These are phyloP conservation scores for Melieria omissa DNA, from an alignment of 2,888 invertebrate species.

Conservation along the genomic window DNA sequence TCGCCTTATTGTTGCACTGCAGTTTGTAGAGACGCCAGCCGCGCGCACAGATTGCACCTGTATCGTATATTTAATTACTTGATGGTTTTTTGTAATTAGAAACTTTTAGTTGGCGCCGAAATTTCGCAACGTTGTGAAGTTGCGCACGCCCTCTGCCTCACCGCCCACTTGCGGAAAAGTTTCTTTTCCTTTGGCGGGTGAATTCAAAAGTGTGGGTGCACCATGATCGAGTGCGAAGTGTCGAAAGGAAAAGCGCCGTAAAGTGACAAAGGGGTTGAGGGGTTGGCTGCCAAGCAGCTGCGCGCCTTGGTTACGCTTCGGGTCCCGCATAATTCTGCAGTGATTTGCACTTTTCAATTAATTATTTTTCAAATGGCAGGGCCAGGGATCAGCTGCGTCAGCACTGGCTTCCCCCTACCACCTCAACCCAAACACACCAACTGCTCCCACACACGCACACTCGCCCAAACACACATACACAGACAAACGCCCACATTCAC, in stretches of 20 bases:
- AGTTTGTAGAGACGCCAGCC: no score
- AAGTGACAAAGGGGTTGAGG: neutral
- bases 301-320: neutral
- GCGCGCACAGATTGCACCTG: conserved; percentile 8
- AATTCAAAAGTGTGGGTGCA: neutral
- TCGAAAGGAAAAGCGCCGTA: neutral
- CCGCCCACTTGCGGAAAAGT: neutral
- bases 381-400: conserved; percentile 24
- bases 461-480: conserved; percentile 11
- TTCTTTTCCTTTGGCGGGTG: neutral
- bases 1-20: no score
- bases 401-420: neutral
- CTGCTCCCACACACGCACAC: conserved; percentile 9
- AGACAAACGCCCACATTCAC: neutral
- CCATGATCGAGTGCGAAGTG: neutral
- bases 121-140: conserved; percentile 24
- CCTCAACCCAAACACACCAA: neutral
- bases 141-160: neutral
- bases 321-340: conserved; percentile 20
- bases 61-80: conserved; percentile 46
- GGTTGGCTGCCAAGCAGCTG: neutral
- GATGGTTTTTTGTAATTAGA: conserved; percentile 44
- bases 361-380: conserved; percentile 23
- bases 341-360: conserved; percentile 37
- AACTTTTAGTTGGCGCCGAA: conserved; percentile 44